Evolutionary conservation across 1,140 invertebrate genomes (phyloP).

Genomic region (Drosophila leontia): DNA sequence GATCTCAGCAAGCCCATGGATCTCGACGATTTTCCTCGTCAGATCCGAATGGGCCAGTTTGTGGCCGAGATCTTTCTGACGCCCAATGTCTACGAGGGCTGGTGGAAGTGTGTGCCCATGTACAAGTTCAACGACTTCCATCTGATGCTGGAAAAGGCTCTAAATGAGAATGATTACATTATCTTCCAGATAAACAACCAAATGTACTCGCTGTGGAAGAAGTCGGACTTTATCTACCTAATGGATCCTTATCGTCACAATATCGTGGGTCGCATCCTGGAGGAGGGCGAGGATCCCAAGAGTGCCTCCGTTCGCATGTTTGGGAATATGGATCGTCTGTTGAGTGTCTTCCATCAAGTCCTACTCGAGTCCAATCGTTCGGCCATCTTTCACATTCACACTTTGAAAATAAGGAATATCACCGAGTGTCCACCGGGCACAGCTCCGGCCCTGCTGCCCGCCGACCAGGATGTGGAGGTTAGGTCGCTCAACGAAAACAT

Average conservation of each 20-base stretch:
- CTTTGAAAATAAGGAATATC: slow-evolving; percentile 60
- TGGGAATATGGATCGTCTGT: slow-evolving; percentile 62
- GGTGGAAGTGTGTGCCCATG: slow-evolving; percentile 79
- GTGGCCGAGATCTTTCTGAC: slow-evolving; percentile 57
- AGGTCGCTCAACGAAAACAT: slow-evolving; percentile 74
- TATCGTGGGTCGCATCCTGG: slow-evolving; percentile 64
- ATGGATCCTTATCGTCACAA: slow-evolving; percentile 81
- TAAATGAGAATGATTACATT: slow-evolving; percentile 60
- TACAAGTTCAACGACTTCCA: slow-evolving; percentile 76
- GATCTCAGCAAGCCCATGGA: slow-evolving; percentile 63
- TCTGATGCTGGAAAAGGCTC: slow-evolving; percentile 56
- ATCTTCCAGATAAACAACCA: slow-evolving; percentile 80
- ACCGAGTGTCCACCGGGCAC: slow-evolving; percentile 65
- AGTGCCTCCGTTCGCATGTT: slow-evolving; percentile 75
- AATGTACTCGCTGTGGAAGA: slow-evolving; percentile 78
- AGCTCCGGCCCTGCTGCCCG: slow-evolving; percentile 55
- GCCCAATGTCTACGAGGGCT: slow-evolving; percentile 66
- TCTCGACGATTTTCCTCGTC: slow-evolving; percentile 66
- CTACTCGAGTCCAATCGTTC: slow-evolving; percentile 76
- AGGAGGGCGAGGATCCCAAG: slow-evolving; percentile 66
- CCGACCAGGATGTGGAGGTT: slow-evolving; percentile 66
- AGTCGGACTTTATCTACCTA: slow-evolving; percentile 73
- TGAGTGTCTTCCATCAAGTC: slow-evolving; percentile 75
- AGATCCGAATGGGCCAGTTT: slow-evolving; percentile 75
- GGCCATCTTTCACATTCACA: slow-evolving; percentile 71